Evolutionary conservation across 2,113 vertebrate species (phyloP).

Genomic region (Tachysurus fulvidraco): DNA sequence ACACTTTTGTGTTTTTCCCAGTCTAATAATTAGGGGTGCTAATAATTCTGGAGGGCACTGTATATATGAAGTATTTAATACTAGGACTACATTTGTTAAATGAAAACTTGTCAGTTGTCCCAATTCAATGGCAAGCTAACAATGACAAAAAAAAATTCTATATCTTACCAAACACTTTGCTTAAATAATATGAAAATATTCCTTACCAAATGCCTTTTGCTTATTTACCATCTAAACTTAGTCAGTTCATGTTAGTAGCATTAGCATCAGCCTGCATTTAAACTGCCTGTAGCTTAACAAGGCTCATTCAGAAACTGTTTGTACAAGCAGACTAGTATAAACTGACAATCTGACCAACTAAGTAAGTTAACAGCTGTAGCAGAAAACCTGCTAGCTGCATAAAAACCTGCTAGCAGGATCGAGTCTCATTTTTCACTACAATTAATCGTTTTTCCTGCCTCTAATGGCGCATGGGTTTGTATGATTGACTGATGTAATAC

Average conservation of each 20-base stretch:
- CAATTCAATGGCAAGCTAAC: not conserved
- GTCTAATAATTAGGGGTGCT: not conserved
- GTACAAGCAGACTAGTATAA: not conserved
- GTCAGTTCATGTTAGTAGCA: not conserved
- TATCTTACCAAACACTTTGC: not conserved
- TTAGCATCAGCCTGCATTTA: slow-evolving; percentile 6
- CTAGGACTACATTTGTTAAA: not conserved
- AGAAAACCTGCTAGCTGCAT: not conserved
- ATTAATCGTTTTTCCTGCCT: not conserved
- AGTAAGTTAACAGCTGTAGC: too few species aligned
- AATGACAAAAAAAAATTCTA: not conserved
- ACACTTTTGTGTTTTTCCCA: not conserved
- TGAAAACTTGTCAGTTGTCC: not conserved
- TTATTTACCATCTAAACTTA: not conserved
- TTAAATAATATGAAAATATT: slow-evolving; percentile 6
- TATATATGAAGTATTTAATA: not conserved
- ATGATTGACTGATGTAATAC: not conserved
- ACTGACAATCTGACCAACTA: not conserved
- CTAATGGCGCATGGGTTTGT: not conserved
- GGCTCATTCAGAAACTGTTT: not conserved
- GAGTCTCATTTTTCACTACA: not conserved
- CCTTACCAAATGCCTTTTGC: not conserved
- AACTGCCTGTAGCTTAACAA: not conserved
- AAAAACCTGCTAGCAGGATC: not conserved
- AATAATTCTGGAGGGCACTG: slow-evolving; percentile 9